Conservation (phyloP, 1,140 invertebrate genomes). For the Cryptotermes secundus region DNA sequence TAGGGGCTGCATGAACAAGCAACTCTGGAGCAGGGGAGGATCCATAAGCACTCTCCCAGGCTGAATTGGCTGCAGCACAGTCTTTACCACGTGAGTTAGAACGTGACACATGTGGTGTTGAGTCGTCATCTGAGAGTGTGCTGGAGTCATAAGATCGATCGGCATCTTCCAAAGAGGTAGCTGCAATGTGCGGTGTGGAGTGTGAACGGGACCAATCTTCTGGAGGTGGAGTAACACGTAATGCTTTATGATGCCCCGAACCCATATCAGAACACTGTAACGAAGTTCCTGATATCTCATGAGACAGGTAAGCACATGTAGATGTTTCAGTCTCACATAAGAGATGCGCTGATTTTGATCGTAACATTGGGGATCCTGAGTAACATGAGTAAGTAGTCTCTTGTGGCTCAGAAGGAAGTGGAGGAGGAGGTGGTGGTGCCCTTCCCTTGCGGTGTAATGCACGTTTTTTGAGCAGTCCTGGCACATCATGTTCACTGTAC, state of each 20-base stretch:
- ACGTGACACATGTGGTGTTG: conserved; percentile 54
- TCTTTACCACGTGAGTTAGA: conserved; percentile 55
- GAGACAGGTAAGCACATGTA: neutral
- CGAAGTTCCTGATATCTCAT: neutral
- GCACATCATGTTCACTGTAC: conserved; percentile 10
- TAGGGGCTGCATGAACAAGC: conserved; percentile 43
- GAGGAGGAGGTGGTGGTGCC: conserved; percentile 42
- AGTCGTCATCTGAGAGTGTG: conserved; percentile 55
- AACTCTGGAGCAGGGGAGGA: conserved; percentile 38
- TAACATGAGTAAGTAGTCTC: conserved; percentile 35
- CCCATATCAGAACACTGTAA: neutral
- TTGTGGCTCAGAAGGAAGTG: conserved; percentile 22
- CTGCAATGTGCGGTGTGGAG: conserved; percentile 48
- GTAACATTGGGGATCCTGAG: conserved; percentile 38
- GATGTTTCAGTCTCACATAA: conserved; percentile 21
- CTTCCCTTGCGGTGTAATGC: conserved; percentile 40
- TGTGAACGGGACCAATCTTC: conserved; percentile 41
- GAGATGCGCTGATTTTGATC: conserved; percentile 41
- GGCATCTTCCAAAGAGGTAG: conserved; percentile 40
- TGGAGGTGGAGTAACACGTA: neutral
- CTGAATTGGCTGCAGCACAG: conserved; percentile 37
- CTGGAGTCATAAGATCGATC: conserved; percentile 51
- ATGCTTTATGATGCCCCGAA: neutral
- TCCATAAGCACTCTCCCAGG: conserved; percentile 38
- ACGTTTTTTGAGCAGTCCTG: conserved; percentile 37